Percentiles rank a stretch among this genome's conserved stretches.
These are phyloP conservation scores for Hypena proboscidalis DNA, from an alignment of 2,888 invertebrate species.

Conservation along the genomic window DNA sequence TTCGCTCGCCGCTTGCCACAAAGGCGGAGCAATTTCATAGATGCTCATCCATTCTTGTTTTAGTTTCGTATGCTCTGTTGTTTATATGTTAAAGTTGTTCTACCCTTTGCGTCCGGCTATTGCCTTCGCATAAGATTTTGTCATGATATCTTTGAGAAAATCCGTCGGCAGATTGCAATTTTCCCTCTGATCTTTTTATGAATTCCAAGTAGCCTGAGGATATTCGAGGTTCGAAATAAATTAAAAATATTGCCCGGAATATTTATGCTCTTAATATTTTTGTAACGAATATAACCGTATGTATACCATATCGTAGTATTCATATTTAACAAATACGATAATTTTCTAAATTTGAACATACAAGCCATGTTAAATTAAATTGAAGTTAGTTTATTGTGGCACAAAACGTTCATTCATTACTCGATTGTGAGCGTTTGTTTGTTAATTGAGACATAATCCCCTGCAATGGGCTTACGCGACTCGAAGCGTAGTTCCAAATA, in stretches of 20 bases:
- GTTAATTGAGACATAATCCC: conserved; percentile 62
- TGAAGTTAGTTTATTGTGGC: conserved; percentile 24
- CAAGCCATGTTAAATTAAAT: conserved; percentile 17
- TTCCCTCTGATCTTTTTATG: conserved; percentile 58
- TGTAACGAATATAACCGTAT: no score
- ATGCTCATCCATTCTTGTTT: conserved; percentile 61
- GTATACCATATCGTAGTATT: no score
- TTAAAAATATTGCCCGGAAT: conserved; percentile 28
- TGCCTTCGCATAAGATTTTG: conserved; percentile 53
- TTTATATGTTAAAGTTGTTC: conserved; percentile 63
- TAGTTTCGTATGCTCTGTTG: conserved; percentile 59
- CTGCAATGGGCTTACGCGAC: conserved; percentile 29
- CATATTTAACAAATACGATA: no score
- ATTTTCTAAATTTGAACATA: no score
- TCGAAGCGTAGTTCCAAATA: conserved; percentile 45
- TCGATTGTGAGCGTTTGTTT: conserved; percentile 35
- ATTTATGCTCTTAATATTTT: neutral
- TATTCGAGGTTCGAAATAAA: conserved; percentile 27
- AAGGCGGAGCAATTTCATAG: conserved; percentile 65
- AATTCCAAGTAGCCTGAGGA: conserved; percentile 54
- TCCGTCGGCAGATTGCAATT: conserved; percentile 51
- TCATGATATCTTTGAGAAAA: conserved; percentile 52
- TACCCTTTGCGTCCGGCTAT: conserved; percentile 60
- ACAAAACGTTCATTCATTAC: conserved; percentile 33
- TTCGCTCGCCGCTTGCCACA: conserved; percentile 50